These are phyloP conservation scores for Scaptomyza hsui DNA, from an alignment of 1,140 invertebrate genomes.

Conservation along the genomic window DNA sequence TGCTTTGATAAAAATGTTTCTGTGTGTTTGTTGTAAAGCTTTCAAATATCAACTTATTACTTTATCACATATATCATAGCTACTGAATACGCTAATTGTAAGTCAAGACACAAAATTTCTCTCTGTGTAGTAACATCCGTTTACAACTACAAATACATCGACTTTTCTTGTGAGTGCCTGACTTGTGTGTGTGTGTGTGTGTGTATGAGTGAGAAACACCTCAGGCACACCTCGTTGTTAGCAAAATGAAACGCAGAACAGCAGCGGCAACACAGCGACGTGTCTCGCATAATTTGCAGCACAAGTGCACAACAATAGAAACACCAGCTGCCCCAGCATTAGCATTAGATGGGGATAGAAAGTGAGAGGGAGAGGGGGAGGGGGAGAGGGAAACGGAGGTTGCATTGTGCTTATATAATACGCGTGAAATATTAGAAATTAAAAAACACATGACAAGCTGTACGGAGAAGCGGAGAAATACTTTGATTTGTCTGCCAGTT, in stretches of 20 bases:
- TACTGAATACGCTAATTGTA: too few species aligned
- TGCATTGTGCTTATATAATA: slow-evolving; percentile 19
- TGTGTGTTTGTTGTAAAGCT: too few species aligned
- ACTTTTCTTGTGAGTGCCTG: neutral
- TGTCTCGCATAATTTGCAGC: slow-evolving; percentile 77
- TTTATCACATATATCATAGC: too few species aligned
- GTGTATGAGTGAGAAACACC: slow-evolving; percentile 45
- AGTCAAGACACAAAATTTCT: too few species aligned
- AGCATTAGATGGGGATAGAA: slow-evolving; percentile 45
- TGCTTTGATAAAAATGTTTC: too few species aligned
- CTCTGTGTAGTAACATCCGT: neutral
- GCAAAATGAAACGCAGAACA: slow-evolving; percentile 33
- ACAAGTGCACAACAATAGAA: slow-evolving; percentile 73
- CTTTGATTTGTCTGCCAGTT: slow-evolving; percentile 76
- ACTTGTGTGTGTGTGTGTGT: neutral
- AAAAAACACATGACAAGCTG: slow-evolving; percentile 77
- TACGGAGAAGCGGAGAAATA: slow-evolving; percentile 28
- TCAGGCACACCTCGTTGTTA: slow-evolving; percentile 68
- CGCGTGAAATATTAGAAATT: slow-evolving; percentile 82
- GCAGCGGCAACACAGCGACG: slow-evolving; percentile 44
- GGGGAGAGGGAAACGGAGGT: neutral
- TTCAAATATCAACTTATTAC: too few species aligned
- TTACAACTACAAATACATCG: neutral
- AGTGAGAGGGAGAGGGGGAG: slow-evolving; percentile 1
- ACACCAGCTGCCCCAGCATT: slow-evolving; percentile 44